Base-by-base conservation (phyloP, 2,113 vertebrate species). In the Dasyornis broadbenti region DNA sequence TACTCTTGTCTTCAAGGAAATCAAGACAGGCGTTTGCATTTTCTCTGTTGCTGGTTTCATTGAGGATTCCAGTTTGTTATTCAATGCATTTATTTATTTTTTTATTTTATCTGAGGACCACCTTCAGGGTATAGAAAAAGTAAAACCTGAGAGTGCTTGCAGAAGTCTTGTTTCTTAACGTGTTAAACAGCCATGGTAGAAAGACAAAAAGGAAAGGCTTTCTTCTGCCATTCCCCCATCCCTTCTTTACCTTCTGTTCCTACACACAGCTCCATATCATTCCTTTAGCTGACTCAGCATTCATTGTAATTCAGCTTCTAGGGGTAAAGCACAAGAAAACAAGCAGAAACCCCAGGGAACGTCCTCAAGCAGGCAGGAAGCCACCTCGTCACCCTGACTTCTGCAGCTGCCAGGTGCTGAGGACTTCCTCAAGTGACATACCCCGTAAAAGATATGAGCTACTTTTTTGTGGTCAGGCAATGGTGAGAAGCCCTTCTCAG, bases 131-230 rank as follows among this genome's bases (percentile, higher is more conserved):
- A 4, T 21, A 76, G 40, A 11, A 40, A 69, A 78, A 86, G 47
- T 18, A 50, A 78, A 82, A 47, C 14, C 15, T 3, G 1, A 49
- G 23, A 10, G 9, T 49, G n/a, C 10, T 12, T 72, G 10, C 15
- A 60, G 27, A 15, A 53, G 4, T 11, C 31, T 72, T 0, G 0
- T 70, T 89, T 66, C 5, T 92, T 82, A 52, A 44, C 0, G 2
- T n/a, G 5, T 72, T 68, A n/a, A 56, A 89, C 18, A 84, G 27
- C 4, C 1, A 0, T 12, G 13, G 13, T 30, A 49, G 6, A 49
- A 88, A 92, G 7, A 42, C 6, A 23, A 81, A 73, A 64, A 77
- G 17, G 11, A 44, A 27, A 65, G 4, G 24, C 42, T 68, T 47
- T 64, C 44, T 75, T 70, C 27, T 77, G 15, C 31, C 4, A 1